Evolutionary conservation across 2,797 vertebrate species (phyloP).

Genomic region (Gastrophryne carolinensis): DNA sequence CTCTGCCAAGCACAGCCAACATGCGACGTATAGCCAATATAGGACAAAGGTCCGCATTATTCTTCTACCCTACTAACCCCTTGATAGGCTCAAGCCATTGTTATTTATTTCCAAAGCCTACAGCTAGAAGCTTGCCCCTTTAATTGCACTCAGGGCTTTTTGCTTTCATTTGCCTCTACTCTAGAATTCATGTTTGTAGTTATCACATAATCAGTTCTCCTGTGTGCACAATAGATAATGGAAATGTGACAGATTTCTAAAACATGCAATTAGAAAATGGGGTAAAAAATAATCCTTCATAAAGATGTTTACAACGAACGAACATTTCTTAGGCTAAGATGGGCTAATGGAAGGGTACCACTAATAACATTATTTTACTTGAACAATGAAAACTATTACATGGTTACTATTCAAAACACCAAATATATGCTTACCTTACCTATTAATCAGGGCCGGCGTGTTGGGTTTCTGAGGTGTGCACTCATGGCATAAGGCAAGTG

Average conservation of each 20-base stretch:
- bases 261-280: not conserved
- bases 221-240: not conserved
- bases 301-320: not conserved
- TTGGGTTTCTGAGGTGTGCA: too few species aligned
- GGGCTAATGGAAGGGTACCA: too few species aligned
- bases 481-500: too few species aligned
- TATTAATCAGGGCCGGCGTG: too few species aligned
- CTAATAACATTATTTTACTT: too few species aligned
- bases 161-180: not conserved
- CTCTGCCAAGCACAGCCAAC: slow-evolving; percentile 4
- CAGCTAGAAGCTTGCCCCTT: not conserved
- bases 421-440: too few species aligned
- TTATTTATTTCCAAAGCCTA: not conserved
- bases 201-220: not conserved
- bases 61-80: not conserved
- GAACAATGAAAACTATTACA: too few species aligned
- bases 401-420: too few species aligned
- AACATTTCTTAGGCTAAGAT: too few species aligned
- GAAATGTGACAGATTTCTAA: not conserved
- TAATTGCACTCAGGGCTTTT: not conserved
- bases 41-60: slow-evolving; percentile 27
- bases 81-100: slow-evolving; percentile 1
- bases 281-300: not conserved
- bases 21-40: not conserved
- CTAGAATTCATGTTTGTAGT: not conserved